Percentiles rank a stretch among this genome's conserved stretches.
Evolutionary conservation across 2,113 vertebrate genomes (phyloP).

Genomic region (Hippocampus barbouri): DNA sequence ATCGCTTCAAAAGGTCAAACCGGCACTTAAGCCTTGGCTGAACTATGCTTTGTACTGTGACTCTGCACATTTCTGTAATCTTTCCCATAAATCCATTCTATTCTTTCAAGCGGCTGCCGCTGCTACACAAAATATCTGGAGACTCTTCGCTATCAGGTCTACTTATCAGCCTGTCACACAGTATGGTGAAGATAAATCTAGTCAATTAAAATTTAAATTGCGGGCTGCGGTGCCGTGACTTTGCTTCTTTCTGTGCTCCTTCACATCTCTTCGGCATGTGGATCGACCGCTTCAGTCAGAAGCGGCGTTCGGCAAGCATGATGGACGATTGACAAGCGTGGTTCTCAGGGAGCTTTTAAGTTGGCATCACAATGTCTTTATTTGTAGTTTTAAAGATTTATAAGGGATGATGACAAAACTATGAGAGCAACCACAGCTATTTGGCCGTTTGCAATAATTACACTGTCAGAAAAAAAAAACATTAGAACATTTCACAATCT

Average conservation of each 20-base stretch:
- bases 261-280: slow-evolving; percentile 23
- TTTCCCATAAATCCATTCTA: slow-evolving; percentile 53
- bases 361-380: not conserved
- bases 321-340: slow-evolving; percentile 24
- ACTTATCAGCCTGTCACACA: slow-evolving; percentile 74
- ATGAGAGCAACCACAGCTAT: not conserved
- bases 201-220: slow-evolving; percentile 79
- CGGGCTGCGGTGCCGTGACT: slow-evolving; percentile 68
- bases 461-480: too few relatives aligned
- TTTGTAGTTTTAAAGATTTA: not conserved
- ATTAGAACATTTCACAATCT: not conserved
- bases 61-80: slow-evolving; percentile 39
- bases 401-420: not conserved
- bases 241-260: slow-evolving; percentile 40
- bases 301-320: slow-evolving; percentile 4
- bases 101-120: slow-evolving; percentile 33
- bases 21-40: slow-evolving; percentile 35
- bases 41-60: slow-evolving; percentile 35
- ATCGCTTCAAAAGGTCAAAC: not conserved
- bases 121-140: slow-evolving; percentile 37
- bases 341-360: not conserved
- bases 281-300: slow-evolving; percentile 24
- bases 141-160: slow-evolving; percentile 63
- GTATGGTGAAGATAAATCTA: slow-evolving; percentile 75
- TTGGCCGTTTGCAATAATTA: not conserved